Evolutionary conservation across 2,888 invertebrate genomes (phyloP).

Genomic region (Tiphia femorata): DNA sequence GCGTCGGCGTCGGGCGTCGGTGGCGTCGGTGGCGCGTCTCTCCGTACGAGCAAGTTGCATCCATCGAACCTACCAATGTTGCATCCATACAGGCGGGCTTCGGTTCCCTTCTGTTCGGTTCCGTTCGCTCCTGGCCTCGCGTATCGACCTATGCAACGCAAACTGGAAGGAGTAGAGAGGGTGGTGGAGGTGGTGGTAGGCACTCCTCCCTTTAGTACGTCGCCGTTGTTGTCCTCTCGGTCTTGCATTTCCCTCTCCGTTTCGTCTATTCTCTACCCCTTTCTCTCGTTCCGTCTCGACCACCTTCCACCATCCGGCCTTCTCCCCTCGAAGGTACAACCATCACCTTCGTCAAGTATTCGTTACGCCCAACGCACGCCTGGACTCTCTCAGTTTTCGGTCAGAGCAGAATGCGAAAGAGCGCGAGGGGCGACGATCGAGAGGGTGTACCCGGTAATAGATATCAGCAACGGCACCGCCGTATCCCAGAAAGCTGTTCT

Average conservation of each 20-base stretch:
- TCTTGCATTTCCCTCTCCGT: not conserved
- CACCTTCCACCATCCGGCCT: not conserved
- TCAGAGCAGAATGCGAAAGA: too few species aligned
- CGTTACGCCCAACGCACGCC: not conserved
- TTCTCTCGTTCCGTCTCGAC: conserved; percentile 12
- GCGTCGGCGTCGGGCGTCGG: conserved; percentile 28
- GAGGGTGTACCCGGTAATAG: not conserved
- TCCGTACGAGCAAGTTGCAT: too few species aligned
- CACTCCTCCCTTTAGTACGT: not conserved
- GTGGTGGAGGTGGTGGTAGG: too few species aligned
- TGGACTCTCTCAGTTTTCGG: too few species aligned
- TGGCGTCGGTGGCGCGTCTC: too few species aligned
- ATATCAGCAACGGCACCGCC: not conserved
- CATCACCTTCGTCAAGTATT: too few species aligned
- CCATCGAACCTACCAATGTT: conserved; percentile 39
- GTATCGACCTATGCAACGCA: conserved; percentile 23
- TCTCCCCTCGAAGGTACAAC: too few species aligned
- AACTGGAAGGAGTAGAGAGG: not conserved
- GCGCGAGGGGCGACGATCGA: not conserved
- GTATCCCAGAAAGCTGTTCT: too few species aligned
- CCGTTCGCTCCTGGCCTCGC: conserved; percentile 35
- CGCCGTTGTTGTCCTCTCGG: not conserved
- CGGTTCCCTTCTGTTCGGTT: too few species aligned
- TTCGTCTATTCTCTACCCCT: conserved; percentile 41
- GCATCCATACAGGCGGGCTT: too few species aligned